Evolutionary conservation across 2,888 invertebrate species (phyloP), one percentile per base, ranked within the genome.

Genomic region (Sarcophaga caerulescens): DNA sequence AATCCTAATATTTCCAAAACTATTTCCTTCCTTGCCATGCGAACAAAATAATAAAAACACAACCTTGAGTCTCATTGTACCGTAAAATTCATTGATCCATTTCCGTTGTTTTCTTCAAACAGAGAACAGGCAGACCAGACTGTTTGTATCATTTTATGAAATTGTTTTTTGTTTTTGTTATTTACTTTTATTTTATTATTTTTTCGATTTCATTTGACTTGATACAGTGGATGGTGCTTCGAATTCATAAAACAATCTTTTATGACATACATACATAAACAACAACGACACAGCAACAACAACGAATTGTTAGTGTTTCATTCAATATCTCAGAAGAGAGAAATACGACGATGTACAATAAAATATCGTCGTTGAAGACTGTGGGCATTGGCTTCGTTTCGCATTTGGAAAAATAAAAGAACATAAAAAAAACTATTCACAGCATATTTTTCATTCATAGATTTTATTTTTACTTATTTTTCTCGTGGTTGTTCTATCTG

Each of bases 201-300:
- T n/a, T 62, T 62, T 62, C 21, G 12, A 21, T 62, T 62, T 62
- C 19, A 11, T 62, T 62, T 62, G 10, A 12, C 19, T 35, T 60
- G 21, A 35, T 35, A 35, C 10, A 35, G 35, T 10, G 35, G 35
- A 44, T 2, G 14, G 60, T 47, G 12, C 35, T 35, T 35, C 21
- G n/a, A 6, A 63, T 23, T 47, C 1, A 47, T 8, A 74, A 75
- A 75, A 52, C 35, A 65, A 65, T 65, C 65, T 8, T 35, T 35
- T 10, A 25, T 65, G 65, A 25, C 75, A 75, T 65, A 65, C 75
- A 75, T 65, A 65, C 65, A 75, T 65, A 47, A 62, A 47, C 12
- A 74, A 63, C 35, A 35, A 35, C 6, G 25, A 4, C 25, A 25
- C 25, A 25, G 25, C 25, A 25, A 35, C 35, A 35, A 35, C 35